Evolutionary conservation across 2,888 invertebrate genomes (phyloP), one percentile per base, ranked within the genome.

Genomic region (Nephrotoma guestfalica): DNA sequence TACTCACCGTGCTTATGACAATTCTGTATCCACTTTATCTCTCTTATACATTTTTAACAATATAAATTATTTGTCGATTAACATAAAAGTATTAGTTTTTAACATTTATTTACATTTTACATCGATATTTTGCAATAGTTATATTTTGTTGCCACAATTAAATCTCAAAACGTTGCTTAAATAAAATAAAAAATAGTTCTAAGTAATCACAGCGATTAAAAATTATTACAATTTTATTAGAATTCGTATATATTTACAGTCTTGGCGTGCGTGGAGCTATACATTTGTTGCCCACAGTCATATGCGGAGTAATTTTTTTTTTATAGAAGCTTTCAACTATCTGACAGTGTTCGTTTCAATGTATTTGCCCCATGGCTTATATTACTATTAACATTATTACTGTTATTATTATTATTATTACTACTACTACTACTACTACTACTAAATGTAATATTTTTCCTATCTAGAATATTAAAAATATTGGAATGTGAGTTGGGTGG

Each of bases 401-500:
- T 57, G 30, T 9, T 30, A 71, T 30, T 71, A 30, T 71, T 71
- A 71, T 71, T 71, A 30, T 30, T 18, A 71, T 5, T 30, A 30
- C 4, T 71, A 71, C n/a, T 30, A 30, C 4, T 71, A 71, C 71
- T 30, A 71, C 30, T 30, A 71, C 30, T 71, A 9, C 30, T 71
- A 71, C 30, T 71, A 30, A 30, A 30, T 30, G 30, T 71, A 4
- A 71, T 30, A 71, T 6, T 71, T 71, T 18, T 30, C 11, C 15
- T 89, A 89, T 88, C 90, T 88, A 91, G 90, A 88, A 91, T 89
- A 87, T 91, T 91, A 88, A 91, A 90, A 86, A 91, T 89, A 89
- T 91, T 91, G 88, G 91, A 90, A 90, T 91, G 91, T 88, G 91
- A 91, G 41, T 89, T 90, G 87, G 90, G 89, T 88, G 90, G 89